Percentiles rank a stretch among this genome's conserved stretches.
phyloP scores from a whole-genome alignment of 2,113 vertebrate genomes.

The Mugil cephalus region DNA sequence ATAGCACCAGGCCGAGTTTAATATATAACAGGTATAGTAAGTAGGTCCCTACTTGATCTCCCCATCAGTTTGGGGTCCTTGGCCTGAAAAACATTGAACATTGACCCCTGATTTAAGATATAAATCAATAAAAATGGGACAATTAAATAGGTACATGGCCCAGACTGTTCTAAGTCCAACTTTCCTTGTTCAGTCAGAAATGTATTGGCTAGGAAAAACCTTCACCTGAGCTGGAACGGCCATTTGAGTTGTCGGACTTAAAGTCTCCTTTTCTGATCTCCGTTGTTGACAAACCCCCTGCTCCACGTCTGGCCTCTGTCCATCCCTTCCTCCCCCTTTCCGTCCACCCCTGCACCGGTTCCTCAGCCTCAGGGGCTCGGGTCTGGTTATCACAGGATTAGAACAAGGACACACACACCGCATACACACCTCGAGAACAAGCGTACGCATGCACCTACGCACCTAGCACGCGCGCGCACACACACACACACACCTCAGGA shows the following conservation, averaged over 20 bases:
- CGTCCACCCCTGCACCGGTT: conserved; percentile 12
- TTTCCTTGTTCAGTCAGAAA: not conserved
- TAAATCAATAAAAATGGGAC: not conserved
- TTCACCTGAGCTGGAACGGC: not conserved
- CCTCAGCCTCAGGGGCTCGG: conserved; percentile 40
- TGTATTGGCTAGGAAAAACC: too few species aligned
- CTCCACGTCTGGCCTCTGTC: conserved; percentile 54
- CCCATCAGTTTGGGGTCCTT: too few species aligned
- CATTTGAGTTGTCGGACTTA: conserved; percentile 37
- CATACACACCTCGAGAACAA: conserved; percentile 37
- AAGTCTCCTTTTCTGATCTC: conserved; percentile 66
- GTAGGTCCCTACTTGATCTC: too few species aligned
- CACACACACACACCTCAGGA: conserved; percentile 67
- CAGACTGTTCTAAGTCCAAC: not conserved
- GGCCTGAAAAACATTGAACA: too few species aligned
- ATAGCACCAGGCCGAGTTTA: too few species aligned
- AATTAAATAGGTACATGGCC: too few species aligned
- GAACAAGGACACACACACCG: conserved; percentile 62
- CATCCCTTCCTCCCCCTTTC: conserved; percentile 19
- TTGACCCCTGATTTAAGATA: too few species aligned
- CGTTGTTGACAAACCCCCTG: conserved; percentile 46
- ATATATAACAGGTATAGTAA: too few species aligned
- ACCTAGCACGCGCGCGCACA: conserved; percentile 6
- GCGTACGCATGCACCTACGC: conserved; percentile 9
- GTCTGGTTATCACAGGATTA: conserved; percentile 78